Evolutionary conservation across 2,113 vertebrate species (phyloP), one percentile per base, ranked within the genome.

Genomic region (Tragelaphus strepsiceros): DNA sequence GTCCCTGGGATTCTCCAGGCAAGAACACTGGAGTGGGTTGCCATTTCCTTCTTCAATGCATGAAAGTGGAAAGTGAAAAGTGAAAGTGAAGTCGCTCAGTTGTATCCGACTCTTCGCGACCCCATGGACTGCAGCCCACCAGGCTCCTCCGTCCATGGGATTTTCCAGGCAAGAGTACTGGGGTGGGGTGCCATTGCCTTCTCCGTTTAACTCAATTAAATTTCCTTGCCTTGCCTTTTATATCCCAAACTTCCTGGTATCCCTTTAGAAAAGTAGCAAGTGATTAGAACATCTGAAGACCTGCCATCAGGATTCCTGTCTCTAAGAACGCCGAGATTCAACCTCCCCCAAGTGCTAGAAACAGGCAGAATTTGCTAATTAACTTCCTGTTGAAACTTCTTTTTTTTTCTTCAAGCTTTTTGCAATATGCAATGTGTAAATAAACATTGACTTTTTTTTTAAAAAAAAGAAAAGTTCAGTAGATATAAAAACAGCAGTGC

Each of bases 361-460:
- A 81, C 22, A 19, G 19, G 43, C 84, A 22, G 49, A 43, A 56
- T 91, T 58, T 62, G 59, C 81, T 96, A 59, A 67, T 59, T 88
- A 64, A 61, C 59, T 92, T 96, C 85, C 54, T 95, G 6, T 81
- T 71, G 35, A 90, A 77, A 61, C 35, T 67, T 96, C n/a, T 14
- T 58, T 35, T 54, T 46, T 94, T 82, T 95, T 35, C 83, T 9
- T 6, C 35, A 77, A 32, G 49, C 12, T 53, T 88, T 87, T 84
- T 56, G 16, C 88, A 39, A 78, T 91, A 88, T 30, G 16, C 1
- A 85, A 77, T 74, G 64, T 96, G 67, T 95, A 97, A 98, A 98
- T 98, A 97, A 98, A 98, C 17, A 91, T 4, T 51, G 51, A 61
- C 49, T n/a, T n/a, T n/a, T n/a, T n/a, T n/a, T n/a, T n/a, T n/a